Conservation (phyloP, 2,797 vertebrate species). For the Galagoides demidoff region DNA sequence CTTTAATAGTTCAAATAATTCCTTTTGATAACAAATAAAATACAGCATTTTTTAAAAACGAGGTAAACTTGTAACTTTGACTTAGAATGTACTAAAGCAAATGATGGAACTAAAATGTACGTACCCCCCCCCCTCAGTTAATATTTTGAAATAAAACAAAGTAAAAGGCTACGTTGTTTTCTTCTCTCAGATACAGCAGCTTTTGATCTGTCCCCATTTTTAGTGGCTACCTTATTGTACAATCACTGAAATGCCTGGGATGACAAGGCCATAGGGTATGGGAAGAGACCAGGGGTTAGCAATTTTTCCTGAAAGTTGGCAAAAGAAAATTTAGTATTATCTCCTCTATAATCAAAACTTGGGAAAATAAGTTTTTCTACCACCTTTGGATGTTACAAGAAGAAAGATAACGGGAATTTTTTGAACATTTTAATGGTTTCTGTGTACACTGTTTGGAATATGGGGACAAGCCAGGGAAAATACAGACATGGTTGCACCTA, state of each 20-base stretch:
- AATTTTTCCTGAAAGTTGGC: neutral
- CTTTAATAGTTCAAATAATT: conserved; percentile 2
- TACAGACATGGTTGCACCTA: neutral
- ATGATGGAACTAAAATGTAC: too few relatives aligned
- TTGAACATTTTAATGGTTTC: neutral
- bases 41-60: neutral
- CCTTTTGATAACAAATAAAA: neutral
- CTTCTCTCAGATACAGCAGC: neutral
- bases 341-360: neutral
- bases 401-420: neutral
- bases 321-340: neutral
- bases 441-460: neutral
- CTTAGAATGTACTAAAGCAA: too few relatives aligned
- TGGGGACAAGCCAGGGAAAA: neutral
- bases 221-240: neutral
- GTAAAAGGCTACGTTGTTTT: neutral
- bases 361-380: neutral
- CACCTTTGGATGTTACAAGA: neutral
- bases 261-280: neutral
- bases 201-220: neutral
- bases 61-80: too few relatives aligned
- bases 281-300: neutral
- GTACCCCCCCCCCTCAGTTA: too few relatives aligned
- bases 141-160: too few relatives aligned
- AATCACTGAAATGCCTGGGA: rapidly evolving